Base-by-base conservation (phyloP, 2,888 invertebrate genomes). In the Tipula confusa region DNA sequence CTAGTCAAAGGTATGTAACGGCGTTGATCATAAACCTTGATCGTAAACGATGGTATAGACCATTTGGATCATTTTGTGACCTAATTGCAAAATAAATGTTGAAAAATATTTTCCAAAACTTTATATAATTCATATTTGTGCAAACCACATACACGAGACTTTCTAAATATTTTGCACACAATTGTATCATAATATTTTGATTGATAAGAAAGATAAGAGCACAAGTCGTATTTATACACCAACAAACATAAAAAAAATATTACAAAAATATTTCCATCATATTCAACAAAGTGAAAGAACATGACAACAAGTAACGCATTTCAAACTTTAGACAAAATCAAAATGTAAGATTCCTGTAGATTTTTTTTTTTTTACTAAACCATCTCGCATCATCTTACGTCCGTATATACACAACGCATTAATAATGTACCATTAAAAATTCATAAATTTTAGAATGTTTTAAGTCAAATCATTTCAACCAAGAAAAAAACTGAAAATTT, bases 341-440 rank as follows among this genome's bases (percentile, higher is more conserved):
- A 43, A 24, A 64, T 64, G 64, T 64, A 64, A 64, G 64, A 64
- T 64, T 64, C 64, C 64, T 64, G 64, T 64, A 64, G 64, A 64
- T 64, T 64, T 64, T n/a, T n/a, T n/a, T n/a, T n/a, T n/a, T n/a
- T n/a, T 6, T 43, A 64, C 24, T 64, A 64, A 64, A 64, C 64
- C 64, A 64, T 64, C 64, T 64, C 64, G 64, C 64, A 64, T 64
- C 64, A 9, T 64, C 64, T 24, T 24, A 64, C 64, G 64, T 64
- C 64, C 64, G 64, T 64, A 64, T 24, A 64, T 48, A 64, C 64
- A 24, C 64, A 64, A 9, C 64, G 64, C 64, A 64, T 64, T 64
- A 64, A 64, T 64, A 64, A 64, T 64, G 64, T 64, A 64, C 64
- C 64, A 64, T 64, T 64, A 64, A 64, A 64, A 64, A 64, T 64